Evolutionary conservation across 2,888 invertebrate species (phyloP), one percentile per base, ranked within the genome.

Genomic region (Tinea trinotella): DNA sequence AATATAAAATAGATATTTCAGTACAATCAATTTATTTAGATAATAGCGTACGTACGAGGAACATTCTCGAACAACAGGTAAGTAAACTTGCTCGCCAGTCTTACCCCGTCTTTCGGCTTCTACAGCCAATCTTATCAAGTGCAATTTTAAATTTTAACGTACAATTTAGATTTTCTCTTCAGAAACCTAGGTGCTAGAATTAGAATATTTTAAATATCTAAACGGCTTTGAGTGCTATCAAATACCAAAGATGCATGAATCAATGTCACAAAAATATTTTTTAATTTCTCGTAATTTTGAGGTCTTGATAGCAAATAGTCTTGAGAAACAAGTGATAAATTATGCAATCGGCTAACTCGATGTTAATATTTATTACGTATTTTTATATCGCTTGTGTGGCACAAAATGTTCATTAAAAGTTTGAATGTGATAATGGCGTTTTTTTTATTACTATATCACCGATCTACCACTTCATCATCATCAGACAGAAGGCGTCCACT

Each of bases 381-480:
- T 85, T 84, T 85, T 85, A 79, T 83, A 85, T 83, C 74, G 84
- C 84, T 84, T 84, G 68, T 82, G 83, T 84, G 83, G 84, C 84
- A 85, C 84, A 85, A 84, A 84, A 85, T 81, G 78, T 80, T 79
- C 80, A 85, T 79, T 84, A 84, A 83, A 85, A 82, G 80, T 82
- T 83, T 82, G 77, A 75, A 74, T 71, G n/a, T n/a, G 64, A 61
- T 65, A 53, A 22, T 53, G 19, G 12, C 18, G 12, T 36, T 40
- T 19, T 53, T n/a, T 40, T 53, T 53, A 13, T 22, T 5, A 22
- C 22, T 22, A 22, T n/a, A n/a, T n/a, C 22, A 22, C 22, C 7
- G 22, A 22, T n/a, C n/a, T n/a, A n/a, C n/a, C n/a, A n/a, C n/a
- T n/a, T n/a, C n/a, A n/a, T n/a, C n/a, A n/a, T n/a, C n/a, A n/a